Percentiles rank a stretch among this genome's conserved stretches.
These are phyloP conservation scores for Sus scrofa DNA, from an alignment of 2,113 vertebrate genomes.

Conservation along the genomic window DNA sequence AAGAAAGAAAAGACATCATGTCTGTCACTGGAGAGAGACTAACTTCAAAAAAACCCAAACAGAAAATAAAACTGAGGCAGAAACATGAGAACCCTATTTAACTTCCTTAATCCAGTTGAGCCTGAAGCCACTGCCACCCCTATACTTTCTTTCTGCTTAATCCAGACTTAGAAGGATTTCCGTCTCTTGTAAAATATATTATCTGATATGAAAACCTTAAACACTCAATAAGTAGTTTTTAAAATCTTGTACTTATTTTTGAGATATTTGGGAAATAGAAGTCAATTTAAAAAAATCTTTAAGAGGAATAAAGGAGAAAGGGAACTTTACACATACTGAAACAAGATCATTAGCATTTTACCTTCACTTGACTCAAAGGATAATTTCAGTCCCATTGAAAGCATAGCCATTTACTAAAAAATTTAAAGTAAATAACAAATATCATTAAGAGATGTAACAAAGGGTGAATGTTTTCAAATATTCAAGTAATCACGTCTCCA, in stretches of 20 bases:
- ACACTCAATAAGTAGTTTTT: not conserved
- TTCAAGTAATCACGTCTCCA: not conserved
- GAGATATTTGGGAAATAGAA: conserved; percentile 26
- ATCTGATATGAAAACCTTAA: conserved; percentile 13
- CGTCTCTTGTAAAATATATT: not conserved
- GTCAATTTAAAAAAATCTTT: not conserved
- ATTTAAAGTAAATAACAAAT: not conserved
- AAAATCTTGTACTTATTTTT: conserved; percentile 17
- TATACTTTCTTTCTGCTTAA: not conserved
- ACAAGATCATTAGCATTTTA: conserved; percentile 15
- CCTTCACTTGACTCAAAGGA: not conserved
- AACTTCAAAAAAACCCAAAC: not conserved
- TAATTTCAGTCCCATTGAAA: not conserved
- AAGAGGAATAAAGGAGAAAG: conserved; percentile 23
- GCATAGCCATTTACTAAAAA: not conserved
- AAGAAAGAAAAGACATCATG: not conserved
- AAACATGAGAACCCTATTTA: not conserved
- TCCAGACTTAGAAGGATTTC: not conserved
- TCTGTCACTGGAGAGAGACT: not conserved
- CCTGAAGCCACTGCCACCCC: not conserved
- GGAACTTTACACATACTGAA: not conserved
- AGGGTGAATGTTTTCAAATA: not conserved
- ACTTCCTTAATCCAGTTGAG: not conserved
- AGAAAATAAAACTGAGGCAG: not conserved
- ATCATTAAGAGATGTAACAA: not conserved